These are phyloP conservation scores for Parthenolecanium corni DNA, from an alignment of 2,888 invertebrate species.

Conservation along the genomic window DNA sequence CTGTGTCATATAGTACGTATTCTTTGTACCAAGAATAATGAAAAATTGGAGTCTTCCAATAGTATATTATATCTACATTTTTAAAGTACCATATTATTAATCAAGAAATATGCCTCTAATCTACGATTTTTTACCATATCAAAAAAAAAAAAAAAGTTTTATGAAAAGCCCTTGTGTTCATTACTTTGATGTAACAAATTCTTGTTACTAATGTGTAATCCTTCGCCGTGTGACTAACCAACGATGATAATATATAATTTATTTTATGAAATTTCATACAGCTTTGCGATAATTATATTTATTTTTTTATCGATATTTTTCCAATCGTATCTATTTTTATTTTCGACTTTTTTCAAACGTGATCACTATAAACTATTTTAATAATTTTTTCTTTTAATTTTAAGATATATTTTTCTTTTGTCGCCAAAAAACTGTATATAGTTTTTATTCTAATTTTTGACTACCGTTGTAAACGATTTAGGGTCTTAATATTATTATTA, in stretches of 20 bases:
- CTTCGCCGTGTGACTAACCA: too few species aligned
- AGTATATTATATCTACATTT: background rate
- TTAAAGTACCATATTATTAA: background rate
- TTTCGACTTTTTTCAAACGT: constrained; percentile 12
- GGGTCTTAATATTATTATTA: background rate
- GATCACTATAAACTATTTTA: constrained; percentile 19
- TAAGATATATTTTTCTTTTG: constrained; percentile 14
- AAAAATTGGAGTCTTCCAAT: constrained; percentile 10
- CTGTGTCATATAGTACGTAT: background rate
- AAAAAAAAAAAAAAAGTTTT: background rate
- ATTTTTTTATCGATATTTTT: constrained; percentile 15
- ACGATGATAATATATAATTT: too few species aligned
- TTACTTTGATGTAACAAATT: background rate
- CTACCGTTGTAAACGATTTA: background rate
- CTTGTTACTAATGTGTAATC: too few species aligned
- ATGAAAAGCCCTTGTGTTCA: constrained; percentile 19
- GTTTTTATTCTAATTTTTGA: constrained; percentile 6
- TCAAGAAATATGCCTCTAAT: background rate
- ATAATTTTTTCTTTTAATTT: constrained; percentile 2
- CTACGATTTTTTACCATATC: background rate
- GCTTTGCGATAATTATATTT: constrained; percentile 8
- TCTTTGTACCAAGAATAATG: too few species aligned
- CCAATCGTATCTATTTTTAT: constrained; percentile 10
- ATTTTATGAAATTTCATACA: background rate
- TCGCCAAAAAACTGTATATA: constrained; percentile 14